Evolutionary conservation across 2,888 invertebrate genomes (phyloP), one percentile per base, ranked within the genome.

Genomic region (Synergus japonicus): DNA sequence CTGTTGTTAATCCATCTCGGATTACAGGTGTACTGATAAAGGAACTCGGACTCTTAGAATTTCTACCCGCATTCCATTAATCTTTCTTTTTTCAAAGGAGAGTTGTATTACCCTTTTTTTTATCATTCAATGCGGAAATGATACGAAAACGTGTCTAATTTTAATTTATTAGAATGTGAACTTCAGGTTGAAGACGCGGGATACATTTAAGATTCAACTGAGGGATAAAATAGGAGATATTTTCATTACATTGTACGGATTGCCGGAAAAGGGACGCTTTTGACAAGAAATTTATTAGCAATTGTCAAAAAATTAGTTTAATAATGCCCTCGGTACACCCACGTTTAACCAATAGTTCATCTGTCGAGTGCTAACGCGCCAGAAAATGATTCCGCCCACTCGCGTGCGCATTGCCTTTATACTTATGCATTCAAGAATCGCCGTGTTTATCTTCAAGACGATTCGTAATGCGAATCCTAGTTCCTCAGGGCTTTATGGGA

Each of bases 1-100:
- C 79, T 76, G 76, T 81, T 80, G 79, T 83, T 83, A 81, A 84
- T 84, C 80, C 78, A 76, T 82, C 67, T 83, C 79, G 77, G 78
- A 78, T 83, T 84, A 84, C 85, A 86, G 82, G 81, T 84, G 83
- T 82, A 78, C 78, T 67, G 65, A 41, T 43, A 67, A 67, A 67
- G 22, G 18, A 60, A 60, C 60, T 60, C 4, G 18, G 67, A 18
- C 67, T 44, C 43, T 67, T n/a, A 44, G 44, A 67, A 67, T 67
- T 67, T 67, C 44, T 44, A 43, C 41, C 15, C 67, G 43, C 67
- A 65, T 65, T 65, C 22, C 18, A 60, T 60, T 60, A 22, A 60
- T 60, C 22, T 60, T 60, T 60, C 60, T 60, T 12, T 60, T 60
- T 60, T 22, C 10, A 60, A 60, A 22, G 22, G 4, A 10, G 22